Evolutionary conservation across 2,888 invertebrate genomes (phyloP).

Genomic region (Orchesella flavescens): DNA sequence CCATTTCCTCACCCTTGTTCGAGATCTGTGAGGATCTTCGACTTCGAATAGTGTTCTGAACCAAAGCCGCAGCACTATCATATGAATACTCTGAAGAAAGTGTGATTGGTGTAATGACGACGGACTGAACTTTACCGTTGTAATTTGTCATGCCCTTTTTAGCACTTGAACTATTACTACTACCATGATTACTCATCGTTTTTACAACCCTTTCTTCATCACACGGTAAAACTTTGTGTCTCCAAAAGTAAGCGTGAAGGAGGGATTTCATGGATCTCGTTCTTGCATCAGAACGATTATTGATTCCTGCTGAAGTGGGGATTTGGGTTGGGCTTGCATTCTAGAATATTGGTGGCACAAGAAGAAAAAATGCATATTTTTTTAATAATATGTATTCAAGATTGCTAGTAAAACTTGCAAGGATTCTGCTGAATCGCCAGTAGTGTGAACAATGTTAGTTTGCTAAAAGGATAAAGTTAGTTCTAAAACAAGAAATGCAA

Average conservation of each 20-base stretch:
- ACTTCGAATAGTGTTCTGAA: slow-evolving; percentile 37
- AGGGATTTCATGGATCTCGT: slow-evolving; percentile 34
- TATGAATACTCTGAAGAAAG: slow-evolving; percentile 12
- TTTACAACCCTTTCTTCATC: neutral
- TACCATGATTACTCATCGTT: neutral
- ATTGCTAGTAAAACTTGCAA: too few relatives aligned
- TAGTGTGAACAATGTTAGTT: neutral
- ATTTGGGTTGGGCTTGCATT: slow-evolving; percentile 24
- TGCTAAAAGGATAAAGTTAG: neutral
- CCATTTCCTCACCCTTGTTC: slow-evolving; percentile 32
- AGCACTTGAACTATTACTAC: neutral
- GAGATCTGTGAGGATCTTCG: slow-evolving; percentile 17
- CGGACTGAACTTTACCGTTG: neutral
- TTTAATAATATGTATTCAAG: neutral
- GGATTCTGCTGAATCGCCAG: neutral
- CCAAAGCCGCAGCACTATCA: neutral
- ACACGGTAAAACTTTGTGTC: slow-evolving; percentile 38
- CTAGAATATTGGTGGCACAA: neutral
- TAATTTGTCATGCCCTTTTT: neutral
- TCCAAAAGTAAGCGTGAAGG: slow-evolving; percentile 41
- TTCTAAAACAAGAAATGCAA: too few relatives aligned
- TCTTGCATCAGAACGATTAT: too few relatives aligned
- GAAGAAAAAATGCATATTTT: neutral
- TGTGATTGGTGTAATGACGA: slow-evolving; percentile 27
- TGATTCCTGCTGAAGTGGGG: slow-evolving; percentile 11